These are phyloP conservation scores for Clarias pachynema DNA, from an alignment of 2,797 vertebrate genomes.

Conservation along the genomic window DNA sequence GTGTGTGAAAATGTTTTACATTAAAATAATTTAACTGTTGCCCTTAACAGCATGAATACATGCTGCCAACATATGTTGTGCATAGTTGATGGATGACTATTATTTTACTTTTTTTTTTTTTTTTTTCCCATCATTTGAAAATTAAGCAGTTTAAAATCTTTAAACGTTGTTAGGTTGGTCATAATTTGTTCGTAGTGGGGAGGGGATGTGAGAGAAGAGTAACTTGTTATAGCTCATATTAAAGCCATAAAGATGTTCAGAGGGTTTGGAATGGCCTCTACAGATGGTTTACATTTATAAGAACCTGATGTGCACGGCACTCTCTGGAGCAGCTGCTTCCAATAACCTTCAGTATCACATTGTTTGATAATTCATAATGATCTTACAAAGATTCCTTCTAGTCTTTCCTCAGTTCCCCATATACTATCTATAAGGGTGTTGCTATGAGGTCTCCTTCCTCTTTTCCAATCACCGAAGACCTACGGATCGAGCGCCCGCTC, in stretches of 20 bases:
- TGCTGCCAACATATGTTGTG: background rate
- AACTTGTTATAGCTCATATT: constrained; percentile 46
- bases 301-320: constrained; percentile 57
- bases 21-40: background rate
- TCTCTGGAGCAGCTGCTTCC: constrained; percentile 55
- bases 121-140: background rate
- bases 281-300: constrained; percentile 58
- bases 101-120: background rate
- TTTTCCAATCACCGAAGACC: constrained; percentile 23
- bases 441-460: constrained; percentile 24
- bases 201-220: constrained; percentile 21
- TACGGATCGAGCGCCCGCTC: background rate
- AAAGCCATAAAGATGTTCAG: constrained; percentile 51
- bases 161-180: background rate
- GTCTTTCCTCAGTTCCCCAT: constrained; percentile 32
- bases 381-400: constrained; percentile 52
- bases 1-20: background rate
- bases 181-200: constrained; percentile 22
- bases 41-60: background rate
- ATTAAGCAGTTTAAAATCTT: background rate
- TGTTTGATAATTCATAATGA: constrained; percentile 60
- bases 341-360: constrained; percentile 58
- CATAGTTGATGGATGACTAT: background rate
- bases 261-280: constrained; percentile 40
- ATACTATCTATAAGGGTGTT: constrained; percentile 27